Evolutionary conservation across 2,797 vertebrate genomes (phyloP), one percentile per base, ranked within the genome.

Genomic region (Sebastes diploproa): DNA sequence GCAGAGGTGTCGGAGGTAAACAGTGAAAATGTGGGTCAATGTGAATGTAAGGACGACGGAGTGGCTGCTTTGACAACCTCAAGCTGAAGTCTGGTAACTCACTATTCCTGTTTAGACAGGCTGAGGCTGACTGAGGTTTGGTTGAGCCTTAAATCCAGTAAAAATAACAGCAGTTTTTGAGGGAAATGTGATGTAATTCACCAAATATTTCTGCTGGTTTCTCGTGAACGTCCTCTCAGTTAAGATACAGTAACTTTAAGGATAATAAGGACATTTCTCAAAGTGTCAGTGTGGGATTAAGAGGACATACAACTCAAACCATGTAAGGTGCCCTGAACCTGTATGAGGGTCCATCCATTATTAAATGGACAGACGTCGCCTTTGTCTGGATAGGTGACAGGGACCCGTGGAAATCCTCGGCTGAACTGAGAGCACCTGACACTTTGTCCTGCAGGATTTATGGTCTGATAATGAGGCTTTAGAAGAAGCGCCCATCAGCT

Each of bases 361-460:
- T 89, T 84, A 68, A 88, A 85, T 42, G 30, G 85, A 83, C 72
- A 69, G 72, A 30, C 64, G 10, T 66, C 64, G 64, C n/a, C 74
- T 92, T 83, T 87, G 78, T 88, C 50, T 66, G 69, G 62, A 59
- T 63, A 77, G 75, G 89, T 85, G 83, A 85, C 82, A 83, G 34
- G 22, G 66, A 77, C 56, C 32, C 54, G 34, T 80, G 79, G 84
- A 91, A 89, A 89, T 81, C 77, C 84, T 81, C 16, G 86, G 69
- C 50, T 72, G 79, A 64, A 84, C 76, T 79, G 80, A 72, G 14
- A 81, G 75, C 89, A 89, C 88, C 90, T 91, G 91, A 91, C 90
- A 88, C 87, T 80, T 91, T 69, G 72, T 91, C 88, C 86, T 79
- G 72, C 67, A 81, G 90, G 91, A 93, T 91, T 92, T 86, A 88